Base-by-base conservation (phyloP, 2,888 invertebrate genomes). In the Apamea crenata region DNA sequence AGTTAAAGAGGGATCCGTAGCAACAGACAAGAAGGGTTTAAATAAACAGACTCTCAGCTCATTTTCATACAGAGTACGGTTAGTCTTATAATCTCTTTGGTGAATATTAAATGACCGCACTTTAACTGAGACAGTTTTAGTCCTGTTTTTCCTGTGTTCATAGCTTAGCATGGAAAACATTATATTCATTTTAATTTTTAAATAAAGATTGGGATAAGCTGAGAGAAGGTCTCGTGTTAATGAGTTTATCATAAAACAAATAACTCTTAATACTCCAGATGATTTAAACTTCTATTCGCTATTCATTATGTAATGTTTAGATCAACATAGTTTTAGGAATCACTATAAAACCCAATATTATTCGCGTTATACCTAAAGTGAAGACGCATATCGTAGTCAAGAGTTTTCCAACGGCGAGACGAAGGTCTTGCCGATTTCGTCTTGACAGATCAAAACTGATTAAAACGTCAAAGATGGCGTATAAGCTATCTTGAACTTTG, bases 21-120 rank as follows among this genome's bases (percentile, higher is more conserved):
- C 47, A 80, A 65, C 59, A 61, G n/a, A 59, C 18, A n/a, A 65
- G 32, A 61, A 81, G 21, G 40, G 29, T 68, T 25, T 65, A 68
- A 81, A 59, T 32, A 77, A 77, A 75, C 67, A 61, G 36, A 14
- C 16, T 59, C 18, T n/a, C 16, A 10, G 21, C 72, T 72, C 47
- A 82, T 85, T 83, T 78, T 40, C 78, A 74, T 72, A 59, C 36
- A 72, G 53, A 59, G 67, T 81, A 88, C 78, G 78, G 69, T 78
- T 84, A 78, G 68, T 65, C 74, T 74, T 63, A 65, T 79, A 71
- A 88, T 79, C 77, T 74, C 61, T 73, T 56, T 75, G 59, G 59
- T 75, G 77, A 71, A 81, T 82, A 84, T 72, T 66, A 63, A 80
- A 77, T 61, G 59, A 66, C 66, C 47, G 40, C 47, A 71, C 32